These are phyloP conservation scores for Iphiclides podalirius DNA, from an alignment of 2,888 invertebrate species.

Conservation along the genomic window DNA sequence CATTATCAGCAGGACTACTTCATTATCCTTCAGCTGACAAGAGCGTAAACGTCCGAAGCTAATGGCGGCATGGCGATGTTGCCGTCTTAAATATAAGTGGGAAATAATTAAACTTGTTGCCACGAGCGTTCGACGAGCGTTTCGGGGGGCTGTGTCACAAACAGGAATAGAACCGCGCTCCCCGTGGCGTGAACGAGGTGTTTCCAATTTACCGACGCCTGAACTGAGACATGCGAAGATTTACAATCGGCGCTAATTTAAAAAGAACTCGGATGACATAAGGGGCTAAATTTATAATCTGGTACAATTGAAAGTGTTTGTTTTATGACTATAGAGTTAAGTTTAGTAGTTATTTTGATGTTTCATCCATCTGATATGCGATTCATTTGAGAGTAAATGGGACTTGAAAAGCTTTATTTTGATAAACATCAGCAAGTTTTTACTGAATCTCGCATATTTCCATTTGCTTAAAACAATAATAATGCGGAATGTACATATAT, in stretches of 20 bases:
- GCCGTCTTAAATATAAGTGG: slow-evolving; percentile 30
- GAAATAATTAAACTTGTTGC: slow-evolving; percentile 50
- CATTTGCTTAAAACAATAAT: no score
- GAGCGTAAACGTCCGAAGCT: slow-evolving; percentile 16
- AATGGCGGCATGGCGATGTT: no score
- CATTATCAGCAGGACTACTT: no score
- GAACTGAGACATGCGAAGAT: slow-evolving; percentile 59
- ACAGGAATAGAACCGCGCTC: slow-evolving; percentile 66
- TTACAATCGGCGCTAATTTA: slow-evolving; percentile 70
- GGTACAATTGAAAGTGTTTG: slow-evolving; percentile 38
- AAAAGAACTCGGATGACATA: slow-evolving; percentile 62
- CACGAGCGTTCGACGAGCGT: slow-evolving; percentile 61
- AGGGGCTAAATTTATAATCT: slow-evolving; percentile 55
- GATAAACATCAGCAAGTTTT: no score
- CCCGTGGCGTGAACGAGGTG: slow-evolving; percentile 61
- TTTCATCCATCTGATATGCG: no score
- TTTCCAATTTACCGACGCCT: slow-evolving; percentile 64
- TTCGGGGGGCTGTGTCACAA: slow-evolving; percentile 59
- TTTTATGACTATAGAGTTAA: slow-evolving; percentile 31
- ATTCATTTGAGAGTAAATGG: no score
- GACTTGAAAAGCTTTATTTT: no score
- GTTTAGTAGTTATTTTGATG: no score
- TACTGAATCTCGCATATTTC: no score
- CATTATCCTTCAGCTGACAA: neutral
- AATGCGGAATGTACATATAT: no score